These are phyloP conservation scores for Pelodiscus sinensis DNA, from an alignment of 2,113 vertebrate species.

Conservation along the genomic window DNA sequence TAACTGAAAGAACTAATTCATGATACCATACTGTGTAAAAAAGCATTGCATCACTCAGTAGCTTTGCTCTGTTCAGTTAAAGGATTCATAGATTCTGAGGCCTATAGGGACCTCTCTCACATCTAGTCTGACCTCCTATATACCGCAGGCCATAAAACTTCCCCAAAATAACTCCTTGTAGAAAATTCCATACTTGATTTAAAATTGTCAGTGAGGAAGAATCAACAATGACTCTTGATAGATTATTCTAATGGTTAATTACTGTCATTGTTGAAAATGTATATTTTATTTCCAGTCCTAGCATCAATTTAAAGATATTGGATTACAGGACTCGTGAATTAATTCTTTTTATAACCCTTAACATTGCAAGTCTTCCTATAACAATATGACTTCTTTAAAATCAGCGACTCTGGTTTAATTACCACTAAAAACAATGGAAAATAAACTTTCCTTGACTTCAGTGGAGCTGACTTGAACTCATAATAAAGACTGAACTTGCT, in stretches of 20 bases:
- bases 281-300: background rate
- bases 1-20: background rate
- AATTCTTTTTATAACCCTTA: no score
- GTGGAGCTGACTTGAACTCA: conserved; percentile 20
- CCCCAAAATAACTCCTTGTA: background rate
- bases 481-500: conserved; percentile 36
- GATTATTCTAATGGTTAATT: background rate
- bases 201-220: background rate
- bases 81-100: background rate
- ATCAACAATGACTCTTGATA: background rate
- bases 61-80: background rate
- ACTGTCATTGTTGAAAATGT: background rate
- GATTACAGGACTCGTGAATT: background rate
- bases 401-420: conserved; percentile 17
- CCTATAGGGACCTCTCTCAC: background rate
- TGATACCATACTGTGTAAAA: background rate
- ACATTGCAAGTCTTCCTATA: no score
- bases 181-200: background rate
- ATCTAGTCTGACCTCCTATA: background rate
- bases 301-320: background rate
- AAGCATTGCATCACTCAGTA: background rate
- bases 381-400: conserved; percentile 24
- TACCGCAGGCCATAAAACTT: background rate
- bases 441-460: conserved; percentile 38
- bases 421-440: conserved; percentile 55